Evolutionary conservation across 2,113 vertebrate genomes (phyloP), one percentile per base, ranked within the genome.

Genomic region (Calidris pugnax): DNA sequence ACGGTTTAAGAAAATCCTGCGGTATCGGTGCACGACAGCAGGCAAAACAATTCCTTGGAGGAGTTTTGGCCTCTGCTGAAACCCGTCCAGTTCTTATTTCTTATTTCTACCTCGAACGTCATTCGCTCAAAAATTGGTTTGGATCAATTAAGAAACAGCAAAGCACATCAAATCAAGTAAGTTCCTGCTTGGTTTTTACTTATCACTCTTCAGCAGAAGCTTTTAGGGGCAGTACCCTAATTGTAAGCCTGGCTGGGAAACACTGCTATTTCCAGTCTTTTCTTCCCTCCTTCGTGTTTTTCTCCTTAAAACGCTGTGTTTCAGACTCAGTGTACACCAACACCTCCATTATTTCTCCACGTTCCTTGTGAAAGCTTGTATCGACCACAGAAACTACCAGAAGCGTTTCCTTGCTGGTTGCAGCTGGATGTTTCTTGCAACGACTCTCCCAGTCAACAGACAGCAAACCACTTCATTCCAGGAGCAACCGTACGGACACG

Each of bases 321-420:
- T 30, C 75, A 17, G 57, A 23, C 45, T 26, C 55, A 2, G 4
- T 2, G 2, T 2, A 4, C 79, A 18, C 3, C 18, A 3, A 8
- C 27, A 1, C 20, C 33, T 30, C 41, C 2, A 2, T 23, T 3
- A 3, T 4, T 3, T 13, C 60, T 26, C 59, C 7, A 1, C 9
- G 0, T 0, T 41, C n/a, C 6, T 16, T 15, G 4, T 5, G 32
- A 4, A 21, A 53, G 53, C 68, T 43, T 4, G 1, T 1, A 12
- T 1, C 1, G 60, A 37, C 26, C 91, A n/a, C 68, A 60, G 85
- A 57, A 92, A 23, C 2, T 4, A 16, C 45, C 62, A 35, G 23
- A 15, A 64, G 45, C 0, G 4, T 17, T 51, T 3, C 19, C 66
- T 9, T 45, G 62, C 62, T 35, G 0, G 22, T 56, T 76, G 71